These are phyloP conservation scores for Scaptomyza graminum DNA, from an alignment of 1,140 invertebrate species.

Conservation along the genomic window DNA sequence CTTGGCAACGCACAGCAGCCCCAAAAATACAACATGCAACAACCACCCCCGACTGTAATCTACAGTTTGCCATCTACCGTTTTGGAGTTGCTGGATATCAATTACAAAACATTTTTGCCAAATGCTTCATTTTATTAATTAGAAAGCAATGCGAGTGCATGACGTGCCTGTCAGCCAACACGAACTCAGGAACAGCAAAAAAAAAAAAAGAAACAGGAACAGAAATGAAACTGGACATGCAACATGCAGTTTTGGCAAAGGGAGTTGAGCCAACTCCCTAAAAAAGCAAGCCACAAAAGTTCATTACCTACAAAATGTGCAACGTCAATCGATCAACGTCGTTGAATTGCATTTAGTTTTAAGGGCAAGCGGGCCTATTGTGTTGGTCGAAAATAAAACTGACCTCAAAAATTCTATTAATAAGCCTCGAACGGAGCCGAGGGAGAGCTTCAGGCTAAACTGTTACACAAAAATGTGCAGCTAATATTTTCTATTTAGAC, in stretches of 20 bases:
- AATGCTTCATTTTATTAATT: conserved; percentile 69
- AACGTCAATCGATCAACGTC: conserved; percentile 68
- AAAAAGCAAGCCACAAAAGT: conserved; percentile 61
- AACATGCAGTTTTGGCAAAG: conserved; percentile 31
- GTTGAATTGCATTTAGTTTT: conserved; percentile 3
- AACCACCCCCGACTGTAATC: conserved; percentile 2
- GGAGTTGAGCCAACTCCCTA: conserved; percentile 14
- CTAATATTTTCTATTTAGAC: background rate
- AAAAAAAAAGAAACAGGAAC: conserved; percentile 8
- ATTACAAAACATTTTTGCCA: conserved; percentile 53
- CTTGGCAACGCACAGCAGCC: conserved; percentile 38
- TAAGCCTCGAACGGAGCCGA: no score
- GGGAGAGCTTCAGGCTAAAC: background rate
- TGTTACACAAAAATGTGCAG: background rate
- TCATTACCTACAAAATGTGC: conserved; percentile 64
- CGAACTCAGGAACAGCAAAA: background rate
- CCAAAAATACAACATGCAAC: conserved; percentile 28
- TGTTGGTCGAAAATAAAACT: background rate
- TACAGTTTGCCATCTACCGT: conserved; percentile 1
- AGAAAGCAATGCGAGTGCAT: conserved; percentile 48
- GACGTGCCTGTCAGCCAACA: conserved; percentile 21
- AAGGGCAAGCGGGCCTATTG: conserved; percentile 15
- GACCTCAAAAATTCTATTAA: no score
- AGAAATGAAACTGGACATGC: conserved; percentile 41
- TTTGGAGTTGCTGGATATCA: conserved; percentile 46